Conservation (phyloP, 2,797 vertebrate species). For the Clarias platycephalus region DNA sequence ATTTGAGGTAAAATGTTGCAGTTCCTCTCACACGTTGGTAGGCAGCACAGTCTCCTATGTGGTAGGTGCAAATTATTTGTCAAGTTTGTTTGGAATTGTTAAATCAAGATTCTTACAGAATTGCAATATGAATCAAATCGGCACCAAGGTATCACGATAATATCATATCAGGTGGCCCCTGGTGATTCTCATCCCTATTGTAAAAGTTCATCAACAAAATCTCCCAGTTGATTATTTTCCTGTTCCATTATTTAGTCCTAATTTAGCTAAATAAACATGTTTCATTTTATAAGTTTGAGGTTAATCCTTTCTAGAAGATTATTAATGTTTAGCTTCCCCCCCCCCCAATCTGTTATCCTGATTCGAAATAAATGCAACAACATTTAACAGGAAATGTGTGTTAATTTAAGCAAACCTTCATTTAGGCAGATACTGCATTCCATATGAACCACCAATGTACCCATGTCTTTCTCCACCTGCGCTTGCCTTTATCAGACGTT, state of each 20-base stretch:
- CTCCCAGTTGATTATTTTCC: no score
- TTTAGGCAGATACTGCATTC: neutral
- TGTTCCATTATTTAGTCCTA: neutral
- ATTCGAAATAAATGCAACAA: neutral
- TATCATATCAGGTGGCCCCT: no score
- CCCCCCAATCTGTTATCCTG: neutral
- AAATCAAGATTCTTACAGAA: no score
- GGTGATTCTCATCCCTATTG: no score
- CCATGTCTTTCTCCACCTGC: slow-evolving; percentile 6
- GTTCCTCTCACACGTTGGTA: no score
- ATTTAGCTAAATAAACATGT: neutral
- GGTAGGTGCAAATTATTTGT: no score
- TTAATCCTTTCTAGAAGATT: neutral
- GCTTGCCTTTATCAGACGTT: slow-evolving; percentile 5
- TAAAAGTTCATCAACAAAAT: no score
- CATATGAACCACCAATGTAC: neutral
- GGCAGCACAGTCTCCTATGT: no score
- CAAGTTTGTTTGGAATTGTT: no score
- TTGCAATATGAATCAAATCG: no score
- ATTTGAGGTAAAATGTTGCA: no score
- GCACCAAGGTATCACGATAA: no score
- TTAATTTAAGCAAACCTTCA: neutral
- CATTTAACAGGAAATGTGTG: neutral
- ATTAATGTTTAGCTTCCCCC: neutral
- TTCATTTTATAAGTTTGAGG: neutral